Base-by-base conservation (phyloP, 1,140 invertebrate species). In the Fopius arisanus region DNA sequence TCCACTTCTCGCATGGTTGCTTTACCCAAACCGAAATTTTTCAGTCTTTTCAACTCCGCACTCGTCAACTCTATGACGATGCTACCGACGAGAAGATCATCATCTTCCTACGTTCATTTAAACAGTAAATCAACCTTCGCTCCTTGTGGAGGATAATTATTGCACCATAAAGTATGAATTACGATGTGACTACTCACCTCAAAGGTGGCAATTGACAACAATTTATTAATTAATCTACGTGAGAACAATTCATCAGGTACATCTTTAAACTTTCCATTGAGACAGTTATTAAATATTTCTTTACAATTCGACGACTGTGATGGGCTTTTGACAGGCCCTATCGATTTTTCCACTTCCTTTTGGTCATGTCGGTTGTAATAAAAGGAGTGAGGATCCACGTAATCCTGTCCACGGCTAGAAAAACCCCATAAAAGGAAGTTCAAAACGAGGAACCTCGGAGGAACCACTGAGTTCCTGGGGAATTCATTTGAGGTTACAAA, bases 331-430 rank as follows among this genome's bases (percentile, higher is more conserved):
- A 43, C 23, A 14, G 28, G 3, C 37, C 7, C 12, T 0, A 26
- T 2, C 6, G 51, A 5, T 14, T 41, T 31, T 9, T 41, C 19
- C 16, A 48, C 9, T 51, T 76, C 66, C 19, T 23, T 67, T 29
- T 78, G 72, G 3, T 21, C 72, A 7, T 71, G 54, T 26, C 73
- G 76, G 37, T 80, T 69, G 62, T 81, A 82, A 71, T 74, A 81
- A 51, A 83, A 78, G 6, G 82, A 82, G 74, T 81, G 72, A 40
- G 82, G 81, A 79, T 84, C 80, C 21, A 83, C 5, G 7, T 77
- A 40, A 9, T 78, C 62, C 4, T 75, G 6, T 21, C 31, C 23
- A 19, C 23, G 43, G 9, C 62, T 65, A n/a, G 62, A 12, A 65
- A 65, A 33, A 65, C 14, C 14, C 0, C 3, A 31, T 33, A 16